A percentile compares a stretch with the other conserved stretches of the same genome.
Conservation (phyloP, 2,888 invertebrate species). For the Tipula vernalis region DNA sequence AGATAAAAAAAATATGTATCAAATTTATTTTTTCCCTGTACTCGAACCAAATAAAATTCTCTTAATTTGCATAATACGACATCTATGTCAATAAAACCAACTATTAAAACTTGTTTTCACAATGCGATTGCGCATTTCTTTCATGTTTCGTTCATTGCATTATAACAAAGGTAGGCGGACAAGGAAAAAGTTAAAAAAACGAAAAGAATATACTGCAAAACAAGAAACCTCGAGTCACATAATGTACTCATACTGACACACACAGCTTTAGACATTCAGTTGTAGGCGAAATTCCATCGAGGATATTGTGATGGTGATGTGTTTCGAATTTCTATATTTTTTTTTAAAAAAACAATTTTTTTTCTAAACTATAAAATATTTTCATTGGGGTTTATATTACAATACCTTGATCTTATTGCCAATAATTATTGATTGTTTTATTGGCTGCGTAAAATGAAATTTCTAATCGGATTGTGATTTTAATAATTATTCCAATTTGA, state of each 20-base stretch:
- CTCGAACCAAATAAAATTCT: background rate
- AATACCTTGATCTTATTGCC: background rate
- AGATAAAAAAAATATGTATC: background rate
- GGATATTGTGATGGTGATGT: background rate
- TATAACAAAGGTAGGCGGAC: background rate
- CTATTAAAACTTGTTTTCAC: background rate
- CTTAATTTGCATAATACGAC: background rate
- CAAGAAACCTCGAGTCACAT: background rate
- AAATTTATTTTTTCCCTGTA: background rate
- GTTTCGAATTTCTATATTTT: background rate
- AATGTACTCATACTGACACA: background rate
- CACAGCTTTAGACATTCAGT: background rate
- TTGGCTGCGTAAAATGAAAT: background rate
- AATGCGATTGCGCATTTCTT: background rate
- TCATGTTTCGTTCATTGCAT: background rate
- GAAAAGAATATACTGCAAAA: background rate
- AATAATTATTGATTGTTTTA: background rate
- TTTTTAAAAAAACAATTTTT: background rate
- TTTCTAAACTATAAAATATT: background rate
- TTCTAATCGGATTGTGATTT: background rate
- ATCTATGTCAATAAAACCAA: background rate
- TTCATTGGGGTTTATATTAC: background rate
- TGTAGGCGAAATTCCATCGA: slow-evolving; percentile 4
- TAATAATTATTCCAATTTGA: background rate
- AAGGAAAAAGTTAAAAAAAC: background rate